These are phyloP conservation scores for Oceanites oceanicus DNA, from an alignment of 2,113 vertebrate genomes.

Conservation along the genomic window DNA sequence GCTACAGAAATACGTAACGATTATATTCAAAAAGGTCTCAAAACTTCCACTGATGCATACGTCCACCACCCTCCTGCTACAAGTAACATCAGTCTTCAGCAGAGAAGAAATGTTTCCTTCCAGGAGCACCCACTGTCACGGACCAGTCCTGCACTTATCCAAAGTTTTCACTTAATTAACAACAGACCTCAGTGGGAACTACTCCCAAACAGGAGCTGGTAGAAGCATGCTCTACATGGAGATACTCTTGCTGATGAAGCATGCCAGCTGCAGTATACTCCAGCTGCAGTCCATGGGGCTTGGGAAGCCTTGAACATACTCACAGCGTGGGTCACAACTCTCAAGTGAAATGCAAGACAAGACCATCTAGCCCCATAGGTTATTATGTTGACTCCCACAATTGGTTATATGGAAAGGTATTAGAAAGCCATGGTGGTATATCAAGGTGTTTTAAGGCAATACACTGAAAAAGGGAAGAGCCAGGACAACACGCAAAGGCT, in stretches of 20 bases:
- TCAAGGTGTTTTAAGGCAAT: neutral
- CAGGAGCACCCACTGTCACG: fast-evolving
- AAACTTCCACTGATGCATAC: neutral
- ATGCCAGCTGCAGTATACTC: neutral
- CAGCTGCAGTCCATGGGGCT: neutral
- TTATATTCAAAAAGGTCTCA: neutral
- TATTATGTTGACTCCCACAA: neutral
- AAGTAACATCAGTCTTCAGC: neutral
- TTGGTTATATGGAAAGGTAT: neutral
- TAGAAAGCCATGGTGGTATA: neutral
- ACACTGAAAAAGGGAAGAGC: neutral
- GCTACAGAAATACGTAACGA: neutral
- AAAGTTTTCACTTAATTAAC: neutral
- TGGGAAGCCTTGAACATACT: neutral
- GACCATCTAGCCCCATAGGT: neutral
- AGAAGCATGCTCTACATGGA: neutral
- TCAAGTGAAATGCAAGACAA: neutral
- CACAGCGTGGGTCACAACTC: neutral
- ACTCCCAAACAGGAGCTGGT: neutral
- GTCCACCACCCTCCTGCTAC: neutral
- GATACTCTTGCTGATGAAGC: neutral
- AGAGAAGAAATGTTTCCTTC: neutral
- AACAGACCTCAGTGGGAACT: neutral
- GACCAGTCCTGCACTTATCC: neutral
- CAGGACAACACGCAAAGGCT: fast-evolving